Percentiles rank a stretch among this genome's conserved stretches.
Evolutionary conservation across 2,797 vertebrate species (phyloP).

Genomic region (Kryptopterus vitreolus): DNA sequence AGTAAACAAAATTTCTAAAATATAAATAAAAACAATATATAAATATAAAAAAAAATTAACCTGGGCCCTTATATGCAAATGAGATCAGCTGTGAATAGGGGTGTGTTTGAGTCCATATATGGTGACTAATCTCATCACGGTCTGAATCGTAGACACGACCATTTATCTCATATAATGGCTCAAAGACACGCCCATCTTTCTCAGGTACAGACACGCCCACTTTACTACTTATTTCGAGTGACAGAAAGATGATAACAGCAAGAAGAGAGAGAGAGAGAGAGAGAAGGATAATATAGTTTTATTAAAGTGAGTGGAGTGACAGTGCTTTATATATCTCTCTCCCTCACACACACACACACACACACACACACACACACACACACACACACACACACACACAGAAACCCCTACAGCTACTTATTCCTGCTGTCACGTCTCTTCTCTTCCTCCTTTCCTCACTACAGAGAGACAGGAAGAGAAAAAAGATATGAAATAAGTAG

Average conservation of each 20-base stretch:
- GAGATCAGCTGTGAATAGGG: neutral
- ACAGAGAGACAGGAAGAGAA: neutral
- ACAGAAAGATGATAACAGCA: neutral
- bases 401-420: neutral
- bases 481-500: neutral
- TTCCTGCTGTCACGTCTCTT: slow-evolving; percentile 1
- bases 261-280: neutral
- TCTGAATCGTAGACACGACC: neutral
- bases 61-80: neutral
- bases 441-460: neutral
- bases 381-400: neutral
- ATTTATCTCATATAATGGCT: neutral
- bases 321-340: slow-evolving; percentile 1
- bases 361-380: slow-evolving; percentile 9
- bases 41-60: neutral
- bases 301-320: slow-evolving; percentile 6
- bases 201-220: neutral
- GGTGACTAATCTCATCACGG: too few species aligned
- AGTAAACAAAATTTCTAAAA: too few species aligned
- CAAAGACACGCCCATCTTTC: neutral
- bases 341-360: neutral
- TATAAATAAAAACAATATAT: too few species aligned
- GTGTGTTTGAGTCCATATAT: too few species aligned
- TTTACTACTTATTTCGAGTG: neutral
- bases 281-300: neutral